Conservation (phyloP, 1,140 invertebrate species). For the Pollicipes pollicipes region DNA sequence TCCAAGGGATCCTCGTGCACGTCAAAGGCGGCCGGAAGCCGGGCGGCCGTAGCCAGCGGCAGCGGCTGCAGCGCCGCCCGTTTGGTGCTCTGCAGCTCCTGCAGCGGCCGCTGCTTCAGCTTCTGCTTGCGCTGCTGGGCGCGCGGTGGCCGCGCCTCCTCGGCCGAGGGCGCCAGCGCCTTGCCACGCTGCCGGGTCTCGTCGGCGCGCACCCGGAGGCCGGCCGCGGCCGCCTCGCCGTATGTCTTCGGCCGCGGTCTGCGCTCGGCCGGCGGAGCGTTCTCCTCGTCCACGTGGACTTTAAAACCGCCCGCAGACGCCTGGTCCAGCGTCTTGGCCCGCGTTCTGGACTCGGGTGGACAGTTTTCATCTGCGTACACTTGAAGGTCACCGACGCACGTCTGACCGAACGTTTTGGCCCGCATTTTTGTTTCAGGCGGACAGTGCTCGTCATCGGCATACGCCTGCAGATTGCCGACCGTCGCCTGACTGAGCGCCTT, state of each 20-base stretch:
- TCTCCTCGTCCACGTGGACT: background rate
- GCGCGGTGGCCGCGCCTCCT: background rate
- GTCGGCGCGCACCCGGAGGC: background rate
- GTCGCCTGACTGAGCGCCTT: background rate
- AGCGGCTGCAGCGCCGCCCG: background rate
- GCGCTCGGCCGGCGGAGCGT: background rate
- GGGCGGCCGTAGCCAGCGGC: background rate
- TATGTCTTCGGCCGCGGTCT: background rate
- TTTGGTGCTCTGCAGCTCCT: constrained; percentile 1
- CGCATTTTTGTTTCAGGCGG: no score
- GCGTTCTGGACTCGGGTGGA: no score
- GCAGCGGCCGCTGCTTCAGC: background rate
- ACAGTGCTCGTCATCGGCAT: no score
- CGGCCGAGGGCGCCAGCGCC: background rate
- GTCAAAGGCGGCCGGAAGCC: background rate
- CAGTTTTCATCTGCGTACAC: no score
- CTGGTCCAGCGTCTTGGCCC: no score
- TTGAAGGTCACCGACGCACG: no score
- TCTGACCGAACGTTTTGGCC: no score
- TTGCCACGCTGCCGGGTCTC: background rate
- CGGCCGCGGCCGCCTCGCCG: background rate
- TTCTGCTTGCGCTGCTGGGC: constrained; percentile 1
- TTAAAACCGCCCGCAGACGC: no score
- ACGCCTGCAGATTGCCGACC: no score
- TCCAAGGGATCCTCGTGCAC: background rate